A percentile compares a stretch with the other conserved stretches of the same genome.
These are phyloP conservation scores for Bembecia ichneumoniformis DNA, from an alignment of 2,888 invertebrate species.

Conservation along the genomic window DNA sequence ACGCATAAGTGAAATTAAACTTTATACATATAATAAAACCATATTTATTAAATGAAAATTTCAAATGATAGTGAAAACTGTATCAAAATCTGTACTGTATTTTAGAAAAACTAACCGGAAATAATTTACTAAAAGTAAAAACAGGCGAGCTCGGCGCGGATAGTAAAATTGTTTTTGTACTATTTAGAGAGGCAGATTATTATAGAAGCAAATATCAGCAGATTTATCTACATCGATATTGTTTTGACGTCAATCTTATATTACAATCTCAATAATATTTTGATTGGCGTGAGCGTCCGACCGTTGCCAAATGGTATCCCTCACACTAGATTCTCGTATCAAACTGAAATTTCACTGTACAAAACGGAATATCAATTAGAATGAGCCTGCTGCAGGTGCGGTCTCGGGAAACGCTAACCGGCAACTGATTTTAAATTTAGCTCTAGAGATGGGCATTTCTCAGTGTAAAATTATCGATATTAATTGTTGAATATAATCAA, in stretches of 20 bases:
- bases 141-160: too few species aligned
- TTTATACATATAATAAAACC: too few species aligned
- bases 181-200: too few species aligned
- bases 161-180: too few species aligned
- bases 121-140: too few species aligned
- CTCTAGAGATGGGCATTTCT: slow-evolving; percentile 26
- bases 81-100: too few species aligned
- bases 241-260: background rate
- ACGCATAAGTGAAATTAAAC: too few species aligned
- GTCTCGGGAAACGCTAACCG: slow-evolving; percentile 19
- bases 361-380: slow-evolving; percentile 9
- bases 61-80: too few species aligned
- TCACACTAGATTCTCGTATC: slow-evolving; percentile 17
- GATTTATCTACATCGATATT: background rate
- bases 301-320: slow-evolving; percentile 17
- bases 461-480: slow-evolving; percentile 22
- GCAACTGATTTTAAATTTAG: slow-evolving; percentile 43
- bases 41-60: too few species aligned
- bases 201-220: too few species aligned
- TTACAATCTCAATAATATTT: background rate
- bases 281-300: slow-evolving; percentile 2
- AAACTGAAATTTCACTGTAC: slow-evolving; percentile 8
- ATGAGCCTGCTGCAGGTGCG: slow-evolving; percentile 17
- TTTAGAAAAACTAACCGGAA: too few species aligned
- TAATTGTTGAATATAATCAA: background rate